phyloP scores from a whole-genome alignment of 2,888 invertebrate genomes.

The Acheta domesticus region DNA sequence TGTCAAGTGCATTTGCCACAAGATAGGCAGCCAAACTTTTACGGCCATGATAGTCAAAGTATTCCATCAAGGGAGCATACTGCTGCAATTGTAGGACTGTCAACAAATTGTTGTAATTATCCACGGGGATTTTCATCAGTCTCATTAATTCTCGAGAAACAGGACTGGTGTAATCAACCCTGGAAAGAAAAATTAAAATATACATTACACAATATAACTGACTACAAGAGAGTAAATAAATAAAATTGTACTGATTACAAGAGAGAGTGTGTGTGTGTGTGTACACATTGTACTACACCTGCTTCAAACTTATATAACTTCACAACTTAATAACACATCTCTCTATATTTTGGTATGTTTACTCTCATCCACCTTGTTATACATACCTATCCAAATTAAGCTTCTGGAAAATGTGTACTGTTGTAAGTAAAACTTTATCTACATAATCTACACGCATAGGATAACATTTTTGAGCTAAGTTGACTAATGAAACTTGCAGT shows the following conservation, averaged over 20 bases:
- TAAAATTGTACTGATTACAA: too few species aligned
- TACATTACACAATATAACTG: neutral
- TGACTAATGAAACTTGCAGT: constrained; percentile 89
- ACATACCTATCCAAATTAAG: constrained; percentile 75
- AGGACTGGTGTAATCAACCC: constrained; percentile 71
- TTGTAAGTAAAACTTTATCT: constrained; percentile 89
- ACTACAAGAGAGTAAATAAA: neutral
- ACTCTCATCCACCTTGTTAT: too few species aligned
- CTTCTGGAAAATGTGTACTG: constrained; percentile 84
- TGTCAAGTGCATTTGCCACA: constrained; percentile 84
- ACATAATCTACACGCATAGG: constrained; percentile 92
- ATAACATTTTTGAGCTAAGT: constrained; percentile 94
- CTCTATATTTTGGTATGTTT: too few species aligned
- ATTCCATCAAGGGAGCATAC: constrained; percentile 80
- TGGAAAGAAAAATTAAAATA: constrained; percentile 44
- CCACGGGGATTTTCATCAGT: constrained; percentile 89
- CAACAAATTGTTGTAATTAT: constrained; percentile 89
- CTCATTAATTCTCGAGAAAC: constrained; percentile 92
- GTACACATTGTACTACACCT: neutral
- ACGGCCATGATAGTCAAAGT: constrained; percentile 83
- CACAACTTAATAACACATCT: too few species aligned
- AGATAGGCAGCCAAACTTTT: constrained; percentile 84
- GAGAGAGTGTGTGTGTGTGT: neutral
- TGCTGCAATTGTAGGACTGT: constrained; percentile 82
- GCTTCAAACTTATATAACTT: neutral